These are phyloP conservation scores for Pteruthius melanotis DNA, from an alignment of 2,113 vertebrate species.

Conservation along the genomic window DNA sequence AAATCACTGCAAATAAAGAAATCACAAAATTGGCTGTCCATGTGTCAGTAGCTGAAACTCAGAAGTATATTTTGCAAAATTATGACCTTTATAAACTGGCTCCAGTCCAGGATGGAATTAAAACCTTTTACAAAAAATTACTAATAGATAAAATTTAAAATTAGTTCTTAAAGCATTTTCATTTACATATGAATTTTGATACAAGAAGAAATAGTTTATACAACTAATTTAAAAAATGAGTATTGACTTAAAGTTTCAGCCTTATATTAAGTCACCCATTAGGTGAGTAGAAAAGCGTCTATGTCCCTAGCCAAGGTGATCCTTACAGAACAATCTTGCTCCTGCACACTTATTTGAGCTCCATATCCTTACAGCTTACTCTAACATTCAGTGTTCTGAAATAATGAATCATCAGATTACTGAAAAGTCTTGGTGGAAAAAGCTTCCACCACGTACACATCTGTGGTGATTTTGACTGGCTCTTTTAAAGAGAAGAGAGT, in stretches of 20 bases:
- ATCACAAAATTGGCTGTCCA: neutral
- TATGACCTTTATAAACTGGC: neutral
- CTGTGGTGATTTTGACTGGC: neutral
- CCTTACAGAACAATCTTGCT: neutral
- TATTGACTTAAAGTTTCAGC: neutral
- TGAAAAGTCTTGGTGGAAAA: neutral
- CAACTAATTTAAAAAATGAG: neutral
- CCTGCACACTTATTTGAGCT: neutral
- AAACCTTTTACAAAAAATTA: accelerated
- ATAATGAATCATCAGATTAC: neutral
- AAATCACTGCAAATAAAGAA: neutral
- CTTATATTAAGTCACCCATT: neutral
- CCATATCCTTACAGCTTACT: neutral
- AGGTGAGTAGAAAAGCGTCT: neutral
- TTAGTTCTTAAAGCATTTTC: neutral
- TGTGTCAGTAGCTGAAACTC: neutral
- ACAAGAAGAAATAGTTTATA: accelerated
- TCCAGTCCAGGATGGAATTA: neutral
- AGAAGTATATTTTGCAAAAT: neutral
- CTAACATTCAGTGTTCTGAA: neutral
- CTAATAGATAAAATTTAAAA: neutral
- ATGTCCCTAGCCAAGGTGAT: neutral
- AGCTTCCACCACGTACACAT: accelerated
- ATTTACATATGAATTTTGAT: neutral
- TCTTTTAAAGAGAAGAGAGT: neutral